Evolutionary conservation across 2,888 invertebrate species (phyloP), one percentile per base, ranked within the genome.

Genomic region (Coremacera marginata): DNA sequence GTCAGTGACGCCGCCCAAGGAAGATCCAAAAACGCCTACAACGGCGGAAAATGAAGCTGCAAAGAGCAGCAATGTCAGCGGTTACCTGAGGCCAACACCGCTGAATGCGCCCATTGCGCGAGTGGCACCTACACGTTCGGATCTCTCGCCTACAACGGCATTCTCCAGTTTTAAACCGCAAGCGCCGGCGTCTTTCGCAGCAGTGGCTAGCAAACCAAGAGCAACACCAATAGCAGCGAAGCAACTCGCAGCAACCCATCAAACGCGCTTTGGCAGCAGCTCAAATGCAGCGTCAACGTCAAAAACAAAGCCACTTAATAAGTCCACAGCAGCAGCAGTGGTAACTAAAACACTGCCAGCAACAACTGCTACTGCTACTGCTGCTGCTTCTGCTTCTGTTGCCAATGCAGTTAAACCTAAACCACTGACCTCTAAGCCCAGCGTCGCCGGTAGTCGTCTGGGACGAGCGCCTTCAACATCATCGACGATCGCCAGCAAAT

Each of bases 71-170:
- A 14, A 25, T 65, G n/a, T 22, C 0, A 31, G 77, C 51, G 83
- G 86, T 71, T 95, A 95, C 85, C 91, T 95, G 75, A 92, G 93
- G 81, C 94, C 95, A 0, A 93, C 94, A 9, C 92, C 93, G 0
- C 91, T 94, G 0, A 94, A 94, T 84, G 91, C 93, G 51, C 94
- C 94, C 5, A 86, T 90, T 74, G 89, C 89, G 5, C 85, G 90
- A 25, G 88, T 90, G 25, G 88, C 90, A 0, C 90, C 89, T 55
- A 88, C 86, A 7, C 86, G 88, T 68, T 85, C 89, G 5, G 88
- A 89, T 76, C 81, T 85, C 65, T 84, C 87, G 8, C 84, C 87
- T n/a, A 82, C 87, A 14, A 85, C 84, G 19, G 84, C 88, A 34
- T 86, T 89, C 78, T 88, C 88, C 71, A 89, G 89, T 82, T 89